These are phyloP conservation scores for Thereva unica DNA, from an alignment of 2,888 invertebrate genomes.

Conservation along the genomic window DNA sequence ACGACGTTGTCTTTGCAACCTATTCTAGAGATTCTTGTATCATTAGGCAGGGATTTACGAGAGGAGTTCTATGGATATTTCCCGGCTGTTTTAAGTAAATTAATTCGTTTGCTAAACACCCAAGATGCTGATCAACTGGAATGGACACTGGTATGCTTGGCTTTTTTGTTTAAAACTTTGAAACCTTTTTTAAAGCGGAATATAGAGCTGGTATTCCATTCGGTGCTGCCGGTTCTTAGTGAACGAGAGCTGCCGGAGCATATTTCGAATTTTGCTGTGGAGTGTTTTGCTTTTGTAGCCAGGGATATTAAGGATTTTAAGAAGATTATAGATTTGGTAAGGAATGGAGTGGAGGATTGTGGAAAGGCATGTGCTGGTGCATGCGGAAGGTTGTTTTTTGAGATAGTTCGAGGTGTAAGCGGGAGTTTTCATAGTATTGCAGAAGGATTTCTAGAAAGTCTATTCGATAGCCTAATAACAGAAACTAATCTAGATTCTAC, in stretches of 20 bases:
- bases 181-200: constrained; percentile 83
- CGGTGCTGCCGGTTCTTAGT: constrained; percentile 71
- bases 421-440: constrained; percentile 86
- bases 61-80: constrained; percentile 89
- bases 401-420: constrained; percentile 81
- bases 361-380: constrained; percentile 76
- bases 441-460: constrained; percentile 69
- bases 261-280: constrained; percentile 91
- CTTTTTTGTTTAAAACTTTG: constrained; percentile 87
- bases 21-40: constrained; percentile 80
- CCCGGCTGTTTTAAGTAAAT: constrained; percentile 70
- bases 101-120: constrained; percentile 65
- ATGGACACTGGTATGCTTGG: constrained; percentile 81
- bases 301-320: constrained; percentile 82
- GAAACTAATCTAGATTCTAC: background rate
- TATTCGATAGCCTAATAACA: constrained; percentile 67
- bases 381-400: constrained; percentile 85
- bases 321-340: constrained; percentile 70
- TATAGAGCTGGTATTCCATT: constrained; percentile 71
- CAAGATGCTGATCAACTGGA: constrained; percentile 85
- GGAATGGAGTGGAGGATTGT: constrained; percentile 68
- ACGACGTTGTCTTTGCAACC: constrained; percentile 78
- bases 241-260: constrained; percentile 75
- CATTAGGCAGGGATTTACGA: constrained; percentile 83
- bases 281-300: constrained; percentile 94